phyloP scores from a whole-genome alignment of 53 echinoderm and acorn worm genomes.

The Paracentrotus lividus region DNA sequence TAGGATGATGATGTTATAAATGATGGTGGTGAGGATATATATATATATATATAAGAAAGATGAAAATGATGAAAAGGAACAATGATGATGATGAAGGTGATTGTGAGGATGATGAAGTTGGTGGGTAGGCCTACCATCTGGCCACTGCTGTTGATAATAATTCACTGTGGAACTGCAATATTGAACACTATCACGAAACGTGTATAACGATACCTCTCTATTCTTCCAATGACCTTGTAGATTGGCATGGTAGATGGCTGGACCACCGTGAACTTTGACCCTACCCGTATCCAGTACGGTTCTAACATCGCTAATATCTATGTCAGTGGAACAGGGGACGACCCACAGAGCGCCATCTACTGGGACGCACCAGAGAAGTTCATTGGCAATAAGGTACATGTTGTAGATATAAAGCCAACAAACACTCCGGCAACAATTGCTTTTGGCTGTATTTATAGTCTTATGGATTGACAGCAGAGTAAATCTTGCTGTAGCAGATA shows the following conservation, averaged over 20 bases:
- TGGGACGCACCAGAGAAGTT: conserved; percentile 84
- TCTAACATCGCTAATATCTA: conserved; percentile 76
- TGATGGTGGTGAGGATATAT: conserved; percentile 39
- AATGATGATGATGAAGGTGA: conserved; percentile 42
- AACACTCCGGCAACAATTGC: too few relatives aligned
- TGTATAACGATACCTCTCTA: background rate
- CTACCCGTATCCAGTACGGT: conserved; percentile 52
- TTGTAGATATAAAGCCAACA: too few relatives aligned
- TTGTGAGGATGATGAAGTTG: conserved; percentile 32
- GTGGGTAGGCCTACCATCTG: too few relatives aligned
- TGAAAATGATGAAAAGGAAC: too few relatives aligned
- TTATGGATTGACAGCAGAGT: too few relatives aligned
- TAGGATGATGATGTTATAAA: background rate
- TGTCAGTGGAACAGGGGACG: conserved; percentile 74
- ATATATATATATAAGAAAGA: too few relatives aligned
- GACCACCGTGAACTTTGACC: conserved; percentile 78
- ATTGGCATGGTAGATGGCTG: conserved; percentile 80
- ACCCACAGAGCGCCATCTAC: conserved; percentile 86
- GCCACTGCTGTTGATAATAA: background rate
- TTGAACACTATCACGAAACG: background rate
- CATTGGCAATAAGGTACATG: conserved; percentile 81
- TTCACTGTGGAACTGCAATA: background rate
- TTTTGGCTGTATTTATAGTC: too few relatives aligned
- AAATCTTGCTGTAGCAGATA: too few relatives aligned
- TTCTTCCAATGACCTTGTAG: conserved; percentile 40